Conservation (phyloP, 2,797 vertebrate genomes). For the Chanos chanos region DNA sequence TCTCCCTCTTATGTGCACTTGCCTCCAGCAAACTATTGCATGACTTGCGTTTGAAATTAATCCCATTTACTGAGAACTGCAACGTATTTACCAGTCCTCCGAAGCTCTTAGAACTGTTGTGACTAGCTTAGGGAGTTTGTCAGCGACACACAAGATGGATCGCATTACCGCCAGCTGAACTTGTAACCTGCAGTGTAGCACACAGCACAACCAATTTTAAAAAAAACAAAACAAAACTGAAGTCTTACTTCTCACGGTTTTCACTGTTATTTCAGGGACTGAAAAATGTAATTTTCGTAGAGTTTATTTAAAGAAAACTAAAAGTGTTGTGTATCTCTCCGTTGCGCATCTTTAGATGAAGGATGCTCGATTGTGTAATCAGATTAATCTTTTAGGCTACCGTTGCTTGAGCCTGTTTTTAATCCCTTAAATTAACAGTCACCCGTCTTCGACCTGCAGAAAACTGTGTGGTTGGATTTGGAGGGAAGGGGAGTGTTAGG, state of each 20-base stretch:
- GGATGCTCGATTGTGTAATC: conserved; percentile 33
- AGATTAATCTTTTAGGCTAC: conserved; percentile 13
- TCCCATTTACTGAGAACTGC: conserved; percentile 31
- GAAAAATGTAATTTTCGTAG: too few relatives aligned
- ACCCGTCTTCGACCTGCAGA: conserved; percentile 34
- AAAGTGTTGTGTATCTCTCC: too few relatives aligned
- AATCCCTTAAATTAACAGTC: not conserved
- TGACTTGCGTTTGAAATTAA: conserved; percentile 39
- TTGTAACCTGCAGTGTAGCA: conserved; percentile 29
- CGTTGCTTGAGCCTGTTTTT: conserved; percentile 13
- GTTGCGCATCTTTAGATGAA: conserved; percentile 31
- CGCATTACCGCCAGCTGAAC: conserved; percentile 38
- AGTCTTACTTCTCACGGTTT: too few relatives aligned
- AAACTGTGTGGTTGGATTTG: conserved; percentile 7
- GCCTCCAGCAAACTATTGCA: conserved; percentile 2
- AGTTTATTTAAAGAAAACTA: too few relatives aligned
- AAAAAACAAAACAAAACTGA: too few relatives aligned
- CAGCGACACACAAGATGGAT: conserved; percentile 24
- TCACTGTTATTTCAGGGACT: too few relatives aligned
- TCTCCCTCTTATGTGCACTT: conserved; percentile 22
- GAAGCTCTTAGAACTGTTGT: conserved; percentile 21
- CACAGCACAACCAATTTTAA: conserved; percentile 31
- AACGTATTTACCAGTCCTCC: conserved; percentile 21
- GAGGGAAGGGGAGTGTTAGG: not conserved
- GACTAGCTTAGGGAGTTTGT: conserved; percentile 20